Evolutionary conservation across 2,113 vertebrate genomes (phyloP).

Genomic region (Clinocottus analis): DNA sequence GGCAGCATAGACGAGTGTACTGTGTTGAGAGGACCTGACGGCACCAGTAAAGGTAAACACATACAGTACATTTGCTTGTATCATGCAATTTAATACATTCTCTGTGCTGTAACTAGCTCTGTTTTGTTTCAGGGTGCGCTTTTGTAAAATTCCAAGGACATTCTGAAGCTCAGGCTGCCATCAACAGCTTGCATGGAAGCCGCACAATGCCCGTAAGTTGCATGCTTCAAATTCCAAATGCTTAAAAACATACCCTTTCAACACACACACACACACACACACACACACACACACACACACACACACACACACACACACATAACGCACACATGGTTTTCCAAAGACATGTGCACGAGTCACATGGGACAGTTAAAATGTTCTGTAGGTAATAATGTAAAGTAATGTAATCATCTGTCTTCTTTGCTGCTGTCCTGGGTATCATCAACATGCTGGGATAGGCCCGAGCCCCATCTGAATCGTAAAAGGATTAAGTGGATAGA

Average conservation of each 20-base stretch:
- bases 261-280: conserved; percentile 3
- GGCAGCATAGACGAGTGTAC: conserved; percentile 95
- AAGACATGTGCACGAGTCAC: conserved; percentile 1
- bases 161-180: conserved; percentile 91
- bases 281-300: not conserved
- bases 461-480: not conserved
- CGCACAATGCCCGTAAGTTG: conserved; percentile 89
- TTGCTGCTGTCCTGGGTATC: not conserved
- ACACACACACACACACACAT: conserved; percentile 9
- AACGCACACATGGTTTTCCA: not conserved
- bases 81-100: not conserved
- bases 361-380: conserved; percentile 12
- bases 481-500: conserved; percentile 35
- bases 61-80: not conserved
- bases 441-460: conserved; percentile 7
- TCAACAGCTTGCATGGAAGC: conserved; percentile 92
- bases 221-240: conserved; percentile 8
- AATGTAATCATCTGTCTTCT: conserved; percentile 1
- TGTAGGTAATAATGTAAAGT: conserved; percentile 34
- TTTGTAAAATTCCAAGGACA: conserved; percentile 95
- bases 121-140: conserved; percentile 86
- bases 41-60: conserved; percentile 90
- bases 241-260: conserved; percentile 15
- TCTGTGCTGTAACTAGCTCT: conserved; percentile 4
- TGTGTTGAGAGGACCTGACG: conserved; percentile 91